These are phyloP conservation scores for Chamaetylas fuelleborni DNA, from an alignment of 2,113 vertebrate genomes.

Conservation along the genomic window DNA sequence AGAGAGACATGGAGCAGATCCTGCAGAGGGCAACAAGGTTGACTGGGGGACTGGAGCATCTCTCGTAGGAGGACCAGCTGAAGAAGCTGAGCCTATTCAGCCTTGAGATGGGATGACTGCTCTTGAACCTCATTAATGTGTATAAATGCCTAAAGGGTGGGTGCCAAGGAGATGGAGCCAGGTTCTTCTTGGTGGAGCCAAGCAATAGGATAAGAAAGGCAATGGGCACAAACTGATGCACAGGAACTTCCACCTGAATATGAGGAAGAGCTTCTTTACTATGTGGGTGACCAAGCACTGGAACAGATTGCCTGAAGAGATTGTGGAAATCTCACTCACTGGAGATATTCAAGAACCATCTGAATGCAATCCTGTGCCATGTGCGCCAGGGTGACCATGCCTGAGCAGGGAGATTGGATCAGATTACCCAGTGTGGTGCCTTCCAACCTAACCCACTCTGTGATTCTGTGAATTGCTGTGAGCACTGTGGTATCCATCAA, in stretches of 20 bases:
- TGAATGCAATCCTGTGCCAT: neutral
- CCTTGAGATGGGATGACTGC: neutral
- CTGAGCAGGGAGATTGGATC: neutral
- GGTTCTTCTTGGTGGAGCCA: neutral
- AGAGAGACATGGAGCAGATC: neutral
- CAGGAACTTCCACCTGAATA: neutral
- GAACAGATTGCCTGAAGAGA: neutral
- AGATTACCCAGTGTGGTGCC: neutral
- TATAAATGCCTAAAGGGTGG: neutral
- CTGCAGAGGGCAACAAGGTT: neutral
- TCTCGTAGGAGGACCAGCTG: neutral
- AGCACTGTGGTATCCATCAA: neutral
- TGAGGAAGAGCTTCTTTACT: neutral
- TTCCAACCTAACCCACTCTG: neutral
- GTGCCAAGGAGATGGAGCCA: neutral
- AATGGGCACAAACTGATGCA: neutral
- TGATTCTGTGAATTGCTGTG: neutral
- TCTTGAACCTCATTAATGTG: neutral
- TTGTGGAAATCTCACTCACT: neutral
- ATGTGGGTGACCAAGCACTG: fast-evolving
- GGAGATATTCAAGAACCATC: neutral
- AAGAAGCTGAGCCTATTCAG: neutral
- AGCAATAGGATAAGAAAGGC: neutral
- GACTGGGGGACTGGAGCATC: neutral
- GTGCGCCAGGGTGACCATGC: neutral